Conservation (phyloP, 1,140 invertebrate species). For the Cryptotermes secundus region DNA sequence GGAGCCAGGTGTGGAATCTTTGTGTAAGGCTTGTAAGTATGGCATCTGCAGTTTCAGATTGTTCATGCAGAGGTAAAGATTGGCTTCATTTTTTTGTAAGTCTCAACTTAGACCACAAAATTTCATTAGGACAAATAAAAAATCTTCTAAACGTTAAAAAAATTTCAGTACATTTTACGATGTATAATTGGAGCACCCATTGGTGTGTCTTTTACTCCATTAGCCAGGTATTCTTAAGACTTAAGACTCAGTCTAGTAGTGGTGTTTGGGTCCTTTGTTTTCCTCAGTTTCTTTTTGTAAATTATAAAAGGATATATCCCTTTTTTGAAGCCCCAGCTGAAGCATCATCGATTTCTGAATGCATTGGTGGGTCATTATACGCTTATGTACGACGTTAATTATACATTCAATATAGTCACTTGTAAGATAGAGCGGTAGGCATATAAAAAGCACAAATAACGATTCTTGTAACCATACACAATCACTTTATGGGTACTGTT, state of each 20-base stretch:
- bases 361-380: constrained; percentile 15
- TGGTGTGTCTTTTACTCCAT: no score
- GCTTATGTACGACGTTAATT: background rate
- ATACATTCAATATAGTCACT: background rate
- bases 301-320: background rate
- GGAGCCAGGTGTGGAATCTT: no score
- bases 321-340: background rate
- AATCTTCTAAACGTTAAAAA: no score
- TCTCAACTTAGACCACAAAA: no score
- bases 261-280: constrained; percentile 1
- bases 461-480: background rate
- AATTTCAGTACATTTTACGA: no score
- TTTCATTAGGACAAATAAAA: no score
- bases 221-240: background rate
- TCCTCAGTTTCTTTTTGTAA: background rate
- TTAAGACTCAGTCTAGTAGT: background rate
- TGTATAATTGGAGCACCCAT: no score
- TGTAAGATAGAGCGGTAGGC: background rate
- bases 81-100: no score
- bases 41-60: no score
- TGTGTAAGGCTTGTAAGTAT: no score
- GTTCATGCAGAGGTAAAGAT: no score
- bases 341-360: background rate
- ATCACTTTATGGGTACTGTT: constrained; percentile 16
- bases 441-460: background rate